phyloP scores from a whole-genome alignment of 2,888 invertebrate species.

The Neoaliturus tenellus region DNA sequence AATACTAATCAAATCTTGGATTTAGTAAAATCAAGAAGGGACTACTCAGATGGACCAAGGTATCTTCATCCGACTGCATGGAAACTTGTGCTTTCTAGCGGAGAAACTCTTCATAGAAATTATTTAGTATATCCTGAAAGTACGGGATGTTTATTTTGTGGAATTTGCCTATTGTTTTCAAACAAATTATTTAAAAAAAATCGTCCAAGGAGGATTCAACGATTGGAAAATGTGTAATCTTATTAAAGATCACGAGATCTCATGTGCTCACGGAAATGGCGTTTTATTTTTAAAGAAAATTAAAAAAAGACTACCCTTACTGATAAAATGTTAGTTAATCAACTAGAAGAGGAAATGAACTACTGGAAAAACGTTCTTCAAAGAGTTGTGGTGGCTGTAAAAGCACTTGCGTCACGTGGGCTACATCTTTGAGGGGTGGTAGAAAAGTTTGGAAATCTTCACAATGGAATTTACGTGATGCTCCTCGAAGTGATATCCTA shows the following conservation, averaged over 20 bases:
- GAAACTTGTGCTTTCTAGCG: slow-evolving; percentile 1
- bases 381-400: slow-evolving; percentile 65
- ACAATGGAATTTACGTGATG: slow-evolving; percentile 68
- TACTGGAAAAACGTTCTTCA: slow-evolving; percentile 67
- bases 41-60: too few species aligned
- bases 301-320: slow-evolving; percentile 47
- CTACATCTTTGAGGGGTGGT: slow-evolving; percentile 65
- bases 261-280: slow-evolving; percentile 57
- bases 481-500: slow-evolving; percentile 67
- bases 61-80: too few species aligned
- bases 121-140: slow-evolving; percentile 59
- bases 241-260: slow-evolving; percentile 62
- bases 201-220: slow-evolving; percentile 59
- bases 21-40: slow-evolving; percentile 15
- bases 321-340: slow-evolving; percentile 53
- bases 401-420: slow-evolving; percentile 64
- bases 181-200: slow-evolving; percentile 19
- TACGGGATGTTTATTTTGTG: slow-evolving; percentile 58
- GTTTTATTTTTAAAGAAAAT: slow-evolving; percentile 53
- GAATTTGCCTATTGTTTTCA: slow-evolving; percentile 59
- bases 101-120: slow-evolving; percentile 41
- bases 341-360: slow-evolving; percentile 59
- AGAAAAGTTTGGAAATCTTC: slow-evolving; percentile 65
- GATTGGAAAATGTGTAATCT: slow-evolving; percentile 62
- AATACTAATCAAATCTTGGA: slow-evolving; percentile 12